These are phyloP conservation scores for Tetragonula carbonaria DNA, from an alignment of 2,888 invertebrate species.

Conservation along the genomic window DNA sequence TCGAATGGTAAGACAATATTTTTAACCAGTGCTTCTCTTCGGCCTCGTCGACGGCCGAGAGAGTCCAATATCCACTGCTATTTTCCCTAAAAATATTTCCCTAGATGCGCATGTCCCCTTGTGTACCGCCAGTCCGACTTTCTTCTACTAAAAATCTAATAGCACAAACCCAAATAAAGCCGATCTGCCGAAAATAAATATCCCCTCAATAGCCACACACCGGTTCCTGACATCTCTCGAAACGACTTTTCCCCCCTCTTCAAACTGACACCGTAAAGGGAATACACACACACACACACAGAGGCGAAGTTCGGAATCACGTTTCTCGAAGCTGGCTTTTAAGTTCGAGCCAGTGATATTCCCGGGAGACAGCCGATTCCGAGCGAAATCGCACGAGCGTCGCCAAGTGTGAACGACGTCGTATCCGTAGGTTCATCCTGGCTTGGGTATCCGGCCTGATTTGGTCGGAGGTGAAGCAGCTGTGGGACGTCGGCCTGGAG, in stretches of 20 bases:
- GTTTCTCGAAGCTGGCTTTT: neutral
- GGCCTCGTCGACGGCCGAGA: too few species aligned
- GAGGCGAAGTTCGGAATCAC: neutral
- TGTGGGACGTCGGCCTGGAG: conserved; percentile 98
- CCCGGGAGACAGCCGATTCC: neutral
- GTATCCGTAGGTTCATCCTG: conserved; percentile 88
- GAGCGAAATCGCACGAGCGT: neutral
- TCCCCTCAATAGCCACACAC: neutral
- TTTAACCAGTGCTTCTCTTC: neutral
- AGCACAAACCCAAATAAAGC: neutral
- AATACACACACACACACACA: neutral
- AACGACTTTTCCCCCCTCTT: neutral
- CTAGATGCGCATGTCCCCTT: neutral
- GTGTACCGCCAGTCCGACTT: neutral
- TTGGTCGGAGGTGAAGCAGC: conserved; percentile 99
- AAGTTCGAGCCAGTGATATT: neutral
- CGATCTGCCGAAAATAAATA: conserved; percentile 11
- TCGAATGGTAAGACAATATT: conserved; percentile 89
- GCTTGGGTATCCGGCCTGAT: conserved; percentile 98
- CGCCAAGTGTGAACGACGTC: neutral
- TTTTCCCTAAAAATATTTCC: neutral
- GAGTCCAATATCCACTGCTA: too few species aligned
- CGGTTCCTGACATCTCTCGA: neutral
- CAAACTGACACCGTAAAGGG: neutral
- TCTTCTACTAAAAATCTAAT: neutral